phyloP scores from a whole-genome alignment of 2,113 vertebrate genomes.

The Paralichthys olivaceus region DNA sequence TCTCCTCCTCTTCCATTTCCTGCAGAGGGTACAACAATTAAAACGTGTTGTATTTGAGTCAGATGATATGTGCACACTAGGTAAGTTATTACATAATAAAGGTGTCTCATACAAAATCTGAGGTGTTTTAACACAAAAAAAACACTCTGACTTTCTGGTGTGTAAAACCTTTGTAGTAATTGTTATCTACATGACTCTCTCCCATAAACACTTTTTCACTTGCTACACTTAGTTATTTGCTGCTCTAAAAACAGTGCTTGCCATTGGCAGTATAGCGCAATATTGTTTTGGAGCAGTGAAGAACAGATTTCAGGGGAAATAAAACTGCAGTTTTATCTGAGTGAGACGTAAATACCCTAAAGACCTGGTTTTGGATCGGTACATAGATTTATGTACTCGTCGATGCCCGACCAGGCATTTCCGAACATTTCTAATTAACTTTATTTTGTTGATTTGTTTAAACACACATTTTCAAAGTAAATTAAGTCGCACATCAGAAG shows the following conservation, averaged over 20 bases:
- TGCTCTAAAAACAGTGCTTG: no score
- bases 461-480: background rate
- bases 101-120: background rate
- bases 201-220: no score
- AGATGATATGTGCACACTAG: background rate
- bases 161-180: background rate
- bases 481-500: background rate
- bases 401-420: no score
- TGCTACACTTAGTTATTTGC: no score
- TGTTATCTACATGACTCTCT: background rate
- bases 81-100: background rate
- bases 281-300: no score
- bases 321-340: no score
- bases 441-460: background rate
- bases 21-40: conserved; percentile 56
- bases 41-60: background rate
- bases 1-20: conserved; percentile 99
- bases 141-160: background rate
- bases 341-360: no score
- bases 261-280: no score
- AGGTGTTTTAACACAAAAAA: no score
- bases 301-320: no score
- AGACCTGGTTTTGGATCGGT: no score
- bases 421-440: background rate
- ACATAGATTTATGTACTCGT: no score